A percentile compares a stretch with the other conserved stretches of the same genome.
These are phyloP conservation scores for Esox niger DNA, from an alignment of 2,113 vertebrate genomes.

Conservation along the genomic window DNA sequence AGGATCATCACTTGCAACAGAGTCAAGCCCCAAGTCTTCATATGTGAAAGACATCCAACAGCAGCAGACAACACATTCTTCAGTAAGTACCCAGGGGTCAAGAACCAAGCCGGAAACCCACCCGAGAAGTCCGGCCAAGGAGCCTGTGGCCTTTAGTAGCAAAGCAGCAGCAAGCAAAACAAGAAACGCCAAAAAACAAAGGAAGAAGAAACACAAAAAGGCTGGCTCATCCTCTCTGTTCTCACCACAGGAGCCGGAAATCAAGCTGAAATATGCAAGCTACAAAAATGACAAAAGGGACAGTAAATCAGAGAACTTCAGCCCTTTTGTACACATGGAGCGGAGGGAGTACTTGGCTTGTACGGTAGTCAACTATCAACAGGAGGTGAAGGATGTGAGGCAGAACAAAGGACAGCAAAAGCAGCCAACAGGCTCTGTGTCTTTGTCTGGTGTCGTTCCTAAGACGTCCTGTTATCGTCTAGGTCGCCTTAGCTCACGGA, in stretches of 20 bases:
- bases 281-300: constrained; percentile 53
- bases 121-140: not conserved
- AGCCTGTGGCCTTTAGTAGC: not conserved
- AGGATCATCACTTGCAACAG: not conserved
- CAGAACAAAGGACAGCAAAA: constrained; percentile 8
- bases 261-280: constrained; percentile 60
- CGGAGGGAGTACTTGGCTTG: constrained; percentile 35
- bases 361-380: constrained; percentile 67
- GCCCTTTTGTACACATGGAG: constrained; percentile 66
- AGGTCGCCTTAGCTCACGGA: constrained; percentile 45
- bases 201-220: constrained; percentile 23
- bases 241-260: constrained; percentile 57
- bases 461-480: constrained; percentile 65
- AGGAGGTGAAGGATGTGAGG: constrained; percentile 46
- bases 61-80: not conserved
- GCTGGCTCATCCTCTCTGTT: constrained; percentile 39
- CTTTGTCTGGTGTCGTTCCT: constrained; percentile 57
- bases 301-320: constrained; percentile 42
- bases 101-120: constrained; percentile 12
- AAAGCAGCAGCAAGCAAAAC: constrained; percentile 8
- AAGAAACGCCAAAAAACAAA: constrained; percentile 5
- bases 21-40: not conserved
- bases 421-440: not conserved
- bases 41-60: not conserved
- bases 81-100: not conserved